Evolutionary conservation across 2,113 vertebrate genomes (phyloP).

Genomic region (Tonatia bakeri): DNA sequence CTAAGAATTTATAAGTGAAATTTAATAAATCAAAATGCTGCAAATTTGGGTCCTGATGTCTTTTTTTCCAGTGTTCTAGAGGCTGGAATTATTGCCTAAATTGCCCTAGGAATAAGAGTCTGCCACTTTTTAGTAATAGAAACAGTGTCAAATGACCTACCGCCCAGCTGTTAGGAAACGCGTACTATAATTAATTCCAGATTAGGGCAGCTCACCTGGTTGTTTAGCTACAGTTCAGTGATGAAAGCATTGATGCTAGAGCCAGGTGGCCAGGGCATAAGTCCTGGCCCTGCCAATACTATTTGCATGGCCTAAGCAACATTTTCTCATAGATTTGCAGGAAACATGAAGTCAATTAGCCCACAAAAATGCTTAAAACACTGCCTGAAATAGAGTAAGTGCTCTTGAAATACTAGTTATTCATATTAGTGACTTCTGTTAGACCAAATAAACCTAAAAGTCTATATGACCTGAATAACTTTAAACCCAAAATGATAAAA

Average conservation of each 20-base stretch:
- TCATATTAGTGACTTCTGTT: not conserved
- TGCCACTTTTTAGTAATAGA: not conserved
- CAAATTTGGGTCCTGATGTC: not conserved
- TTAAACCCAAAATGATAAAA: not conserved
- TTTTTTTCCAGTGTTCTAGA: not conserved
- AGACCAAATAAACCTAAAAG: not conserved
- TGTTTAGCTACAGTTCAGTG: not conserved
- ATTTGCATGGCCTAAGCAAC: not conserved
- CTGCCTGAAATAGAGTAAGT: not conserved
- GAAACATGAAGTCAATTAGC: not conserved
- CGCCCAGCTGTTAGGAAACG: not conserved
- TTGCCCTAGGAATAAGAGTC: not conserved
- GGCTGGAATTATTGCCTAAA: not conserved
- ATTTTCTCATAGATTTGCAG: not conserved
- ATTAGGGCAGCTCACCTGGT: not conserved
- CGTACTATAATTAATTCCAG: not conserved
- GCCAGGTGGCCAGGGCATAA: not conserved
- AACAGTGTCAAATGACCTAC: not conserved
- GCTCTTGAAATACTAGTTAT: not conserved
- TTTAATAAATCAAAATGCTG: not conserved
- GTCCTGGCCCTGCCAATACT: not conserved
- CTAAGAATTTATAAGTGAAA: not conserved
- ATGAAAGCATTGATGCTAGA: not conserved
- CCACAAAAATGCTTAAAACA: not conserved
- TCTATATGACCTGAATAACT: not conserved